Evolutionary conservation across 2,113 vertebrate species (phyloP).

Genomic region (Crotalus helleri): DNA sequence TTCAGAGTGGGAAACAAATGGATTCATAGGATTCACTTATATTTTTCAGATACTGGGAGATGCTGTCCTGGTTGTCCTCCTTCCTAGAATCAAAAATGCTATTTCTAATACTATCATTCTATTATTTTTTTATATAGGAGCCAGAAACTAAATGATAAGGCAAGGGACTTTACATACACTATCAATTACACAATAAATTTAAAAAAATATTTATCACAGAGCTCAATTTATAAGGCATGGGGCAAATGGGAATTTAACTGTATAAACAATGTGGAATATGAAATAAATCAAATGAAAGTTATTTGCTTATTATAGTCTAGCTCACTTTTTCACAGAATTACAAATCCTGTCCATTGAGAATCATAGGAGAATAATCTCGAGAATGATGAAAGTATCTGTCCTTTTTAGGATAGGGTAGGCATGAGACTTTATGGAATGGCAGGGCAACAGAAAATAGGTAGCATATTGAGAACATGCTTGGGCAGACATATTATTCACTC

Average conservation of each 20-base stretch:
- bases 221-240: constrained; percentile 31
- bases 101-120: neutral
- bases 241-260: constrained; percentile 34
- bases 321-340: neutral
- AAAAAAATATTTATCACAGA: constrained; percentile 28
- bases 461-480: neutral
- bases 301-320: neutral
- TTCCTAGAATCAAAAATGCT: neutral
- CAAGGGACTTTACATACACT: constrained; percentile 23
- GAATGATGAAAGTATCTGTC: neutral
- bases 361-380: neutral
- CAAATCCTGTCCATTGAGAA: neutral
- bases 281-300: constrained; percentile 45
- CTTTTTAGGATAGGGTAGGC: neutral
- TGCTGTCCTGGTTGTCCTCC: neutral
- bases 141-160: neutral
- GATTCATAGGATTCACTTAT: neutral
- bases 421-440: neutral
- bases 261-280: neutral
- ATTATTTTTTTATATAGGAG: neutral
- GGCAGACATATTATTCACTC: neutral
- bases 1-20: neutral
- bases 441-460: neutral
- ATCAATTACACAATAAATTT: constrained; percentile 46
- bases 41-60: neutral